Conservation (phyloP, 2,113 vertebrate genomes). For the Helogale parvula region DNA sequence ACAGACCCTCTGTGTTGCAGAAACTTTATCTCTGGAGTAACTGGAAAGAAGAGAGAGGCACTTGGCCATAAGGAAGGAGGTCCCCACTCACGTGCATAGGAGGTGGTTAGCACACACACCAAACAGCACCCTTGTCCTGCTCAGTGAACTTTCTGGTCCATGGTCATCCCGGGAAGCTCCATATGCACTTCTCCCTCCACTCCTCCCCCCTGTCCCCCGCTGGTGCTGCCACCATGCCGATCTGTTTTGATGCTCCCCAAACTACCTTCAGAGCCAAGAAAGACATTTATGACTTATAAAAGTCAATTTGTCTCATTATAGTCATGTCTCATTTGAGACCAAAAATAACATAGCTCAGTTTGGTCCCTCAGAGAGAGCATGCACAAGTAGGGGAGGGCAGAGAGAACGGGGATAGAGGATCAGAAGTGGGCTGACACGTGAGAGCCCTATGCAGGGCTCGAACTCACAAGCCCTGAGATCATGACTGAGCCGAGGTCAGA, state of each 20-base stretch:
- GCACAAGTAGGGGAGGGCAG: too few relatives aligned
- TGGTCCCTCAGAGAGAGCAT: neutral
- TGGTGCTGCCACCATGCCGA: fast-evolving
- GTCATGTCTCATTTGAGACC: neutral
- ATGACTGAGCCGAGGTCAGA: too few relatives aligned
- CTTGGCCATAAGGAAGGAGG: neutral
- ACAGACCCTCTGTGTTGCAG: neutral
- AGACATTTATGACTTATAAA: neutral
- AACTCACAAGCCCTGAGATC: too few relatives aligned
- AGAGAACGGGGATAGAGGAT: fast-evolving
- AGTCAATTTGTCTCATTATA: neutral
- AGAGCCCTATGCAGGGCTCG: too few relatives aligned
- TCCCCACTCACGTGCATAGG: neutral
- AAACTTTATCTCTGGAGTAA: neutral
- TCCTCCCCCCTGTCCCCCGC: too few relatives aligned
- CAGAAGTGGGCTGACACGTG: too few relatives aligned
- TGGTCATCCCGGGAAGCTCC: too few relatives aligned
- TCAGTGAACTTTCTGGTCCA: neutral
- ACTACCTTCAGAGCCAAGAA: neutral
- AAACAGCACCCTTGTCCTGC: neutral
- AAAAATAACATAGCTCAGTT: neutral
- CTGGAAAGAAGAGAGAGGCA: neutral
- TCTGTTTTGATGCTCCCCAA: neutral
- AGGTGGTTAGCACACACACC: neutral
- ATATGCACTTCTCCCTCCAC: too few relatives aligned